Evolutionary conservation across 2,888 invertebrate genomes (phyloP), one percentile per base, ranked within the genome.

Genomic region (Chalcosyrphus nemorum): DNA sequence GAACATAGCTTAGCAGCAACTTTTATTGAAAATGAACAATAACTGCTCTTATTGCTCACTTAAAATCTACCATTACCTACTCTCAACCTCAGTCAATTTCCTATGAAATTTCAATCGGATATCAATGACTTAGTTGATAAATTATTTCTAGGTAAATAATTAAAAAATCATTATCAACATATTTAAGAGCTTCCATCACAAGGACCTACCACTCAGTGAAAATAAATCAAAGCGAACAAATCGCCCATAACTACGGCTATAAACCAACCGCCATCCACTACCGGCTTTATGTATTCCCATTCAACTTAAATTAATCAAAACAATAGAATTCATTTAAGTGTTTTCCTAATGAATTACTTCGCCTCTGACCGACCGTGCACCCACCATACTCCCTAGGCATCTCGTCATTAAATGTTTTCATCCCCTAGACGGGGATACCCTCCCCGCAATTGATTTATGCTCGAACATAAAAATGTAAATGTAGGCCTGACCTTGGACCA

Each of bases 391-490:
- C 29, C 13, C 9, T 11, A 9, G 4, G 17, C 38, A 76, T 59
- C 66, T 38, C 35, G 5, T 57, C 41, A 41, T 75, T 57, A 65
- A 65, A 47, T 43, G 9, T 38, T n/a, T 52, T 19, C 38, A 13
- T n/a, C 29, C 29, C 27, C 6, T 27, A 6, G 17, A 15, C 0
- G 15, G 11, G 9, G 45, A 19, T 17, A 11, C 7, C 7, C 5
- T 6, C 21, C 15, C 24, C 13, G n/a, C 47, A 35, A 57, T 57
- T 71, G 56, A 78, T 71, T 50, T 71, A 71, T 78, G 63, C 57
- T n/a, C n/a, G n/a, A n/a, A n/a, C 78, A 57, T 78, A 71, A 71
- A 78, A 78, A 56, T 50, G 70, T 45, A 78, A 71, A 63, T 50
- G 19, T 47, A 50, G 21, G 17, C 1, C 56, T 57, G 71, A 59